phyloP scores from a whole-genome alignment of 1,140 invertebrate genomes.

The Rhopalosiphum maidis region DNA sequence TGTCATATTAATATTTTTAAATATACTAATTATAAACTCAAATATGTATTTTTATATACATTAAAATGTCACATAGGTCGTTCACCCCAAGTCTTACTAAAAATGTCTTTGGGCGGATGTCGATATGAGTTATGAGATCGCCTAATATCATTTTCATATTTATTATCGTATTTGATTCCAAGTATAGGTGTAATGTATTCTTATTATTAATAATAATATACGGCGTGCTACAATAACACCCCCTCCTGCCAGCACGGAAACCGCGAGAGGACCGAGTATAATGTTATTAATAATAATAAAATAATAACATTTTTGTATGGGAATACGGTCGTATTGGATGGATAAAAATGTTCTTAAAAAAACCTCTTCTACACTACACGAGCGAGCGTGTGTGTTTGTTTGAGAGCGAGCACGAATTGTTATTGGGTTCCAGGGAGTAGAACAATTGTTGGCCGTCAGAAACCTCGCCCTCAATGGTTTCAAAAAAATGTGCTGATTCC shows the following conservation, averaged over 20 bases:
- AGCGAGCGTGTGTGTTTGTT: not conserved
- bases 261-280: not conserved
- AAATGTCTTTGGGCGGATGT: not conserved
- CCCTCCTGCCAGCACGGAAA: not conserved
- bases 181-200: not conserved
- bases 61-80: not conserved
- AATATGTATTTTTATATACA: no score
- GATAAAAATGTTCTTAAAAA: slow-evolving; percentile 5
- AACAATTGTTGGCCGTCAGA: slow-evolving; percentile 30
- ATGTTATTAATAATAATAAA: not conserved
- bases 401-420: not conserved
- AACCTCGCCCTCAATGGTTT: slow-evolving; percentile 49
- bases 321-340: not conserved
- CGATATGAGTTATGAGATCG: not conserved
- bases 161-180: not conserved
- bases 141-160: not conserved
- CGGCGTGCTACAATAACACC: not conserved
- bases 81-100: not conserved
- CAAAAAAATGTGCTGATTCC: slow-evolving; percentile 48
- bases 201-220: not conserved
- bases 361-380: not conserved
- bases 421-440: slow-evolving; percentile 54
- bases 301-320: not conserved
- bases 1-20: no score
- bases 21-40: no score